Conservation (phyloP, 2,113 vertebrate species). For the Murina feae region DNA sequence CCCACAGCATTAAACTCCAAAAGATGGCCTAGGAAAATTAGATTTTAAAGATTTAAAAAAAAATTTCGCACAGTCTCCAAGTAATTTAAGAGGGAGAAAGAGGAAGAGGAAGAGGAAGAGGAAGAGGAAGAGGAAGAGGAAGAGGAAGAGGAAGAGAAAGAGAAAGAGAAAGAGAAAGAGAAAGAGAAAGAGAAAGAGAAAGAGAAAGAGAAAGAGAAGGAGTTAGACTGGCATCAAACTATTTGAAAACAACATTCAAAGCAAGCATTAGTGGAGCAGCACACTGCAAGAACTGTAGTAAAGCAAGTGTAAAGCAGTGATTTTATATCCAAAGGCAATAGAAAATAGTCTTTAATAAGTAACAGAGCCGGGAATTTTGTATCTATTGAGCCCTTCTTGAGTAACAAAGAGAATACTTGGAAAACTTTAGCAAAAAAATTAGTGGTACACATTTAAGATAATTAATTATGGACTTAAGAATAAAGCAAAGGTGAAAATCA, state of each 20-base stretch:
- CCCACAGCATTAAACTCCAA: neutral
- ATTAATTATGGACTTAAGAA: neutral
- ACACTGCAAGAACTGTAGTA: neutral
- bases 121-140: too few relatives aligned
- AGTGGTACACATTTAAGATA: neutral
- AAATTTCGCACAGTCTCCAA: neutral
- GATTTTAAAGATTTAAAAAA: neutral
- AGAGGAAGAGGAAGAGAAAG: too few relatives aligned
- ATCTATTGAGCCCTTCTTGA: neutral
- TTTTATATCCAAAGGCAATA: neutral
- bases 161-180: neutral
- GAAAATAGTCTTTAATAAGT: neutral
- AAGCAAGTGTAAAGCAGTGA: neutral
- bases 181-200: neutral
- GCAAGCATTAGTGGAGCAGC: neutral
- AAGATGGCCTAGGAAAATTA: neutral
- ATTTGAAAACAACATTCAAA: neutral
- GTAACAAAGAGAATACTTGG: neutral
- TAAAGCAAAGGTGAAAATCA: neutral
- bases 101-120: too few relatives aligned
- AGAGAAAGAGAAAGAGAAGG: neutral
- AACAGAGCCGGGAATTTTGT: neutral
- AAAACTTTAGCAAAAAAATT: neutral
- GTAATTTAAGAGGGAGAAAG: neutral
- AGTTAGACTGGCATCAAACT: neutral